phyloP scores from a whole-genome alignment of 1,140 invertebrate species.

The Catajapyx aquilonaris region DNA sequence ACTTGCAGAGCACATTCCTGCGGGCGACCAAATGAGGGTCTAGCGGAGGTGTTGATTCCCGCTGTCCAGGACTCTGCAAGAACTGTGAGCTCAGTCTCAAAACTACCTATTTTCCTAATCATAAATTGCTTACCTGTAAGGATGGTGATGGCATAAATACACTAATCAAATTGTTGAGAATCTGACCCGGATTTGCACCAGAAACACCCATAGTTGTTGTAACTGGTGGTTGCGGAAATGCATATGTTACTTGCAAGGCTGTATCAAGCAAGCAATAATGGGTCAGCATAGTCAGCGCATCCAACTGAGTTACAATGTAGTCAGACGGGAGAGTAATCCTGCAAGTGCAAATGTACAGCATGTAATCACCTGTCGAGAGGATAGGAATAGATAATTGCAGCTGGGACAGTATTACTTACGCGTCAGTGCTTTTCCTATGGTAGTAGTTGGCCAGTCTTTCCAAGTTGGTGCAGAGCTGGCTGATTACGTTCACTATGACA shows the following conservation, averaged over 20 bases:
- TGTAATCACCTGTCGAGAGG: background rate
- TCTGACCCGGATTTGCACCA: constrained; percentile 39
- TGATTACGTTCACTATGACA: constrained; percentile 52
- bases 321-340: constrained; percentile 35
- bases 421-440: constrained; percentile 13
- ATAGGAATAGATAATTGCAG: constrained; percentile 2
- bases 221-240: constrained; percentile 31
- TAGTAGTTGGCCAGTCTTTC: constrained; percentile 36
- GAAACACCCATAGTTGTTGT: constrained; percentile 23
- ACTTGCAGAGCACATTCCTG: constrained; percentile 49
- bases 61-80: too few species aligned
- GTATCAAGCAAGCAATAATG: constrained; percentile 69
- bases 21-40: constrained; percentile 35
- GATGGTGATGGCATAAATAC: constrained; percentile 39
- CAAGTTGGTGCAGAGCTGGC: constrained; percentile 65
- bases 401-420: background rate
- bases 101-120: too few species aligned
- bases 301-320: constrained; percentile 56
- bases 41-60: too few species aligned
- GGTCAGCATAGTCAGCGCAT: constrained; percentile 59
- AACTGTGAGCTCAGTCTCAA: too few species aligned
- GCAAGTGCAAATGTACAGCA: constrained; percentile 2
- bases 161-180: constrained; percentile 63
- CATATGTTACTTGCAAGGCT: constrained; percentile 33
- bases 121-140: constrained; percentile 19